These are phyloP conservation scores for Spodoptera exigua DNA, from an alignment of 2,888 invertebrate species.

Conservation along the genomic window DNA sequence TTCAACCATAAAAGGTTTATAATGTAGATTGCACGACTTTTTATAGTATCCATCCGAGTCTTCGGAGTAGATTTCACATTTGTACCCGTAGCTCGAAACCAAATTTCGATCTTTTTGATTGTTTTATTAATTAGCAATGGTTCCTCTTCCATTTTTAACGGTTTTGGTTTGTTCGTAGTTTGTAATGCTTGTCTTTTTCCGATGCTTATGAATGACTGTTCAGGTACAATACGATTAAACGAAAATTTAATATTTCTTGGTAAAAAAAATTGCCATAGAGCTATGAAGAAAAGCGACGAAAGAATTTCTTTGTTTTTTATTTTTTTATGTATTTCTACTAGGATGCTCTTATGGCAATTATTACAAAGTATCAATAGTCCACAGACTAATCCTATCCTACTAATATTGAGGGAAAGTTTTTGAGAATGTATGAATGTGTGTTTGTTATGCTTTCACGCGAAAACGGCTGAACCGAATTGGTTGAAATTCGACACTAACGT, in stretches of 20 bases:
- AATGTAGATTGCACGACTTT: slow-evolving; percentile 56
- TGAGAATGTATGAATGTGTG: too few relatives aligned
- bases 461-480: too few relatives aligned
- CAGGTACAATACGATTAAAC: neutral
- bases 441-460: too few relatives aligned
- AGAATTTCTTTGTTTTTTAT: too few relatives aligned
- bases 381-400: too few relatives aligned
- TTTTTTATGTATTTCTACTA: too few relatives aligned
- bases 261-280: slow-evolving; percentile 19
- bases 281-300: slow-evolving; percentile 9
- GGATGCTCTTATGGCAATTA: too few relatives aligned
- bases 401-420: too few relatives aligned
- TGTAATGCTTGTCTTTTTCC: neutral
- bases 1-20: slow-evolving; percentile 68
- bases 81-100: slow-evolving; percentile 61
- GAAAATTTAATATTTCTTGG: slow-evolving; percentile 1
- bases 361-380: too few relatives aligned
- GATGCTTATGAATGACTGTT: slow-evolving; percentile 1
- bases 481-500: too few relatives aligned
- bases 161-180: neutral
- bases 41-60: slow-evolving; percentile 35
- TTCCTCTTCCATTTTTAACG: slow-evolving; percentile 22
- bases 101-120: slow-evolving; percentile 59
- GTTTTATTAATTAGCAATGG: slow-evolving; percentile 59
- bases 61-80: slow-evolving; percentile 58